phyloP scores from a whole-genome alignment of 2,113 vertebrate genomes.

The Catagonus wagneri region DNA sequence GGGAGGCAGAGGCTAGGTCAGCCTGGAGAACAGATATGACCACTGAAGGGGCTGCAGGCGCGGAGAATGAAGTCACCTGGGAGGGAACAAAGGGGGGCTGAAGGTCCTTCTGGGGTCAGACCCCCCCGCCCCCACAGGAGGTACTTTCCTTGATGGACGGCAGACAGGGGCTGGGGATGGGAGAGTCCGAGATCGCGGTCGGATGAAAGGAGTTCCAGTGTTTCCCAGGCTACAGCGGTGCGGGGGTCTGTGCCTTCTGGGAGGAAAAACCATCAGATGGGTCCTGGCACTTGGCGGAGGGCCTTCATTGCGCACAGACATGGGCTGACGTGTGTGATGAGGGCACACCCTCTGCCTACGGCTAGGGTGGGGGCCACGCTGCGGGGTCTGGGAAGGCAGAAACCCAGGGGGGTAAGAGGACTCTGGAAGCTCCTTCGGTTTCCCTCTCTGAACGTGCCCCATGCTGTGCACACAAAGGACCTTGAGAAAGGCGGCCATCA shows the following conservation, averaged over 20 bases:
- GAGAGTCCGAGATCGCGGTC: background rate
- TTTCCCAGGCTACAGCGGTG: too few species aligned
- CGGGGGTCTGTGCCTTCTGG: too few species aligned
- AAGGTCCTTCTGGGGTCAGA: too few species aligned
- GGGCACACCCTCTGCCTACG: too few species aligned
- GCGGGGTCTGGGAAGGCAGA: background rate
- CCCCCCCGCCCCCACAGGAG: rapidly evolving
- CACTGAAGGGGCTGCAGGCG: background rate
- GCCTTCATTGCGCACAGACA: background rate
- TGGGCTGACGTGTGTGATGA: too few species aligned
- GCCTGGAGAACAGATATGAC: background rate
- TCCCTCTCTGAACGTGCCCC: too few species aligned
- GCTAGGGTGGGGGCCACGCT: too few species aligned
- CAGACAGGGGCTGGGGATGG: too few species aligned
- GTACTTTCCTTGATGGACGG: background rate
- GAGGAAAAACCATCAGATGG: background rate
- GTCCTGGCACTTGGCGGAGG: rapidly evolving
- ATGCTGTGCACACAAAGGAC: background rate
- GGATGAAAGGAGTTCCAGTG: background rate
- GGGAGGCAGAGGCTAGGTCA: background rate
- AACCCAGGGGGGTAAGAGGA: background rate
- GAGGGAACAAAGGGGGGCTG: background rate
- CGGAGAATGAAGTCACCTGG: too few species aligned
- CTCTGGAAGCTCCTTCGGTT: background rate
- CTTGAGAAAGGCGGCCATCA: background rate